Evolutionary conservation across 2,888 invertebrate species (phyloP).

Genomic region (Tinea pellionella): DNA sequence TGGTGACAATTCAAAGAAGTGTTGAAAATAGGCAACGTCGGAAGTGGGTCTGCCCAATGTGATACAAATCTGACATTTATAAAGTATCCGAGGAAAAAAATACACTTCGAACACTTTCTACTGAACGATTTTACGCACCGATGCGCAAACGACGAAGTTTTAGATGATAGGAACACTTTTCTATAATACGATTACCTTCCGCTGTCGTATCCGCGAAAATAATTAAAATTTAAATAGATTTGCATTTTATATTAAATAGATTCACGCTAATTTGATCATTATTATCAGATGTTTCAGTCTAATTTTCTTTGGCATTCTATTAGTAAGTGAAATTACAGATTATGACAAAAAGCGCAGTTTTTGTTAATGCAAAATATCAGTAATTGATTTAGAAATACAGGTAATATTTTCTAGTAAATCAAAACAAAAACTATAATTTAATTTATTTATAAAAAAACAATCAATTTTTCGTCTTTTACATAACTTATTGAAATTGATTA

Average conservation of each 20-base stretch:
- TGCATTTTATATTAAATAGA: background rate
- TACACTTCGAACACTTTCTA: constrained; percentile 46
- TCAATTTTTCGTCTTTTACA: too few species aligned
- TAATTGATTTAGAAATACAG: too few species aligned
- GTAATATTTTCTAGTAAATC: too few species aligned
- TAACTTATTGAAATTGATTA: too few species aligned
- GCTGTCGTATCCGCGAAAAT: constrained; percentile 7
- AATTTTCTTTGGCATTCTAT: too few species aligned
- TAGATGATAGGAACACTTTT: constrained; percentile 3
- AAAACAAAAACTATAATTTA: too few species aligned
- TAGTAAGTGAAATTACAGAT: too few species aligned
- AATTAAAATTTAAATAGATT: background rate
- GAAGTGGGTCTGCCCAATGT: background rate
- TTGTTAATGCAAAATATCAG: too few species aligned
- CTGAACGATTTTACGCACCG: constrained; percentile 39
- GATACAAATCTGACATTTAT: constrained; percentile 14
- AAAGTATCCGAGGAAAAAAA: constrained; percentile 11
- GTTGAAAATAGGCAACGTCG: background rate
- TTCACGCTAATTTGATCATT: too few species aligned
- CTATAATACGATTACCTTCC: constrained; percentile 6
- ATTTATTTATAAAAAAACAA: too few species aligned
- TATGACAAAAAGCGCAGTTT: too few species aligned
- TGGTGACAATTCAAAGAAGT: constrained; percentile 20
- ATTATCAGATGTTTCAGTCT: too few species aligned
- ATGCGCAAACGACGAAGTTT: constrained; percentile 13